Evolutionary conservation across 1,140 invertebrate species (phyloP).

Genomic region (Portunus trituberculatus): DNA sequence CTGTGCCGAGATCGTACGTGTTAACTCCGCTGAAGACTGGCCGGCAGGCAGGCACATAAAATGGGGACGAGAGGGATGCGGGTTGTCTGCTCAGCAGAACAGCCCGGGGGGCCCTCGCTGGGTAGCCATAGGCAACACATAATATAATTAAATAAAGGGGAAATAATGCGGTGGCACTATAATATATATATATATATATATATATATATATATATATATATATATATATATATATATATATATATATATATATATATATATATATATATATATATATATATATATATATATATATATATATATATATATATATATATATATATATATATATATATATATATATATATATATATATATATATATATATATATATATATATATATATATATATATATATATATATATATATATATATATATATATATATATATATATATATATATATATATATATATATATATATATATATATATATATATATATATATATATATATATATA

Average conservation of each 20-base stretch:
- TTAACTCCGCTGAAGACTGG: too few relatives aligned
- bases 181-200: slow-evolving; percentile 6
- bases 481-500: slow-evolving; percentile 26
- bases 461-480: slow-evolving; percentile 41
- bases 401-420: slow-evolving; percentile 45
- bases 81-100: too few relatives aligned
- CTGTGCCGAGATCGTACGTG: too few relatives aligned
- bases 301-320: slow-evolving; percentile 38
- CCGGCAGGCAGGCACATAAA: too few relatives aligned
- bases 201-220: slow-evolving; percentile 16
- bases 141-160: too few relatives aligned
- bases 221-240: neutral
- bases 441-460: slow-evolving; percentile 40
- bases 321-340: slow-evolving; percentile 22
- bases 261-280: neutral
- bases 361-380: slow-evolving; percentile 49
- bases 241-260: neutral
- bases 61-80: too few relatives aligned
- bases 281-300: slow-evolving; percentile 22
- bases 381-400: slow-evolving; percentile 47
- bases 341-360: slow-evolving; percentile 51
- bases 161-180: too few relatives aligned
- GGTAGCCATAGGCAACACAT: too few relatives aligned
- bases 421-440: slow-evolving; percentile 28
- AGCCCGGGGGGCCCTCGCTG: too few relatives aligned